Base-by-base conservation (phyloP, 2,797 vertebrate genomes). In the Sebastes iracundus region DNA sequence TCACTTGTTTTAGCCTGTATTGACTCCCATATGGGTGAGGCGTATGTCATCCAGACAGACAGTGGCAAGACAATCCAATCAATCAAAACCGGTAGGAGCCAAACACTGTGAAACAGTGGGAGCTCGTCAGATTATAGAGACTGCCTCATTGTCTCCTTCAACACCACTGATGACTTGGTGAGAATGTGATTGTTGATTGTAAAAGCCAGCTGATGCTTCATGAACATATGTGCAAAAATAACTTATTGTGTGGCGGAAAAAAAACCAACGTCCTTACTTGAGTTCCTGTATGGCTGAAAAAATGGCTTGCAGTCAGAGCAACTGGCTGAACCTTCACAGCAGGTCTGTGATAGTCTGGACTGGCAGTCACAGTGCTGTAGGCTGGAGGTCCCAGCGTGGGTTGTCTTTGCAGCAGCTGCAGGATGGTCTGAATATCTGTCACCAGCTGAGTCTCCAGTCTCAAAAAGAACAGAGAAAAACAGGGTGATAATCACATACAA, bases 361-460 rank as follows among this genome's bases (percentile, higher is more conserved):
- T 96, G 78, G 96, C 95, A 4, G 98, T 97, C 80, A 99, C 97
- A 87, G 96, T 95, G 84, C 97, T 99, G 74, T 99, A 99, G 72
- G 98, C 97, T 9, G 99, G 99, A 8, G 99, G 99, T 25, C 97
- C 97, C 67, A 96, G 91, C 0, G 96, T 84, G 2, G 96, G 94
- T 93, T 98, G 98, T 90, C 96, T 97, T 93, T 99, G 98, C 77
- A 99, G 94, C 82, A 99, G 95, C 93, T 98, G 97, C 80, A 99
- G 95, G 88, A 99, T 99, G 78, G 96, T 96, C 92, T 99, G 98
- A 87, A 99, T 98, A 60, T 99, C 99, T 69, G 97, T 93, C 59
- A 97, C 97, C 97, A 99, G 97, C 92, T 99, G 98, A 79, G 97
- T 97, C 95, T 99, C 99, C 85, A 99, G 95, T 93, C 99, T 99